Base-by-base conservation (phyloP, 2,113 vertebrate species). In the Pteruthius melanotis region DNA sequence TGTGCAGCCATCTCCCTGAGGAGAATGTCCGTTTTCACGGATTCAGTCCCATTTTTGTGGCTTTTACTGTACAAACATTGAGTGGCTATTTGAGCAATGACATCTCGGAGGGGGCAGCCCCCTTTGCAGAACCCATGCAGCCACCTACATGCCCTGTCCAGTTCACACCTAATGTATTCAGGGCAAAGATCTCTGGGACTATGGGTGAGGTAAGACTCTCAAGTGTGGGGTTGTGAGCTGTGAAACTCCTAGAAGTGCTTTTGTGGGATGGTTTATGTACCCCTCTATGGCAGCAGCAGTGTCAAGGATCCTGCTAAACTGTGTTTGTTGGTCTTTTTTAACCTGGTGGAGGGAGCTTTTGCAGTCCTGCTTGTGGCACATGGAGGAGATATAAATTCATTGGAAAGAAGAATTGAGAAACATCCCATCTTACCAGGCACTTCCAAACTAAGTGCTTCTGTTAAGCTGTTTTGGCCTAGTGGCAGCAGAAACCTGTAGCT, bases 281-380 rank as follows among this genome's bases (percentile, higher is more conserved):
- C 13, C 10, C 28, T n/a, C 10, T 6, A 8, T 18, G 30, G 35
- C 9, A 64, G 33, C 24, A 52, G 19, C 0, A 0, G 4, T 53
- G 26, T 53, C 22, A 65, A 26, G 21, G n/a, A 30, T 37, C 33
- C 37, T 60, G 31, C 40, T 66, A 33, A 57, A 15, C 28, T 57
- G 2, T 57, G 7, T 72, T 76, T 52, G 3, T 64, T 56, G 40
- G 3, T 89, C 14, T 56, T 13, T 27, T 60, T 57, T 70, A 53
- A 70, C 15, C 7, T n/a, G 13, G 9, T 57, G 10, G 19, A 66
- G 28, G 11, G 37, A 91, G 19, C 15, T 82, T 14, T 49, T 93
- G 60, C 56, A 84, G 70, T 82, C 26, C 15, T 66, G 14, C 33
- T 75, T 45, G 28, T 59, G 39, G 18, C 23, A 63, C 1, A 2